Evolutionary conservation across 1,140 invertebrate genomes (phyloP), one percentile per base, ranked within the genome.

Genomic region (Ostrea denselamellosa): DNA sequence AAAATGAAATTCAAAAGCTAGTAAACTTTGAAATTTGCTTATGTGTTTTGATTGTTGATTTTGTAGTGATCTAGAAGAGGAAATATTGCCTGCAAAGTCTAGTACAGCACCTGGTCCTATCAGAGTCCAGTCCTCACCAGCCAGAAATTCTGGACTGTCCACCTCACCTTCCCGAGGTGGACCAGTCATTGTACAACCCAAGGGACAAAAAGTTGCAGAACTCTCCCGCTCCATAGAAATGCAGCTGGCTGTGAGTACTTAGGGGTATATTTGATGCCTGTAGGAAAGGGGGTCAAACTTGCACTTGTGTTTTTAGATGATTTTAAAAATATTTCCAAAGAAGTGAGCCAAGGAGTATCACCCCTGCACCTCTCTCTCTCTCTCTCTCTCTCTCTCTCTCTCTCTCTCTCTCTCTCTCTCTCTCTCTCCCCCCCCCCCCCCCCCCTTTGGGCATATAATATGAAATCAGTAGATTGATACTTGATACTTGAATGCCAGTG

Each of bases 201-300:
- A 91, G 77, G 92, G 92, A 22, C 90, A 90, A 83, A 93, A 91
- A 22, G 92, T 93, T 3, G 89, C 91, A 12, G 86, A 89, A 68
- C 85, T 93, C 19, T 90, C 91, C 17, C 89, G 87, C 54, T 90
- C 90, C 34, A 92, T 92, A 58, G 92, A 93, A 54, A 86, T 82
- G 52, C 92, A 93, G 86, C 84, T 93, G 51, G 88, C 89, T 65
- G 92, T 93, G 86, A 90, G 92, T 90, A 68, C 51, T 52, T 53
- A 44, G 5, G n/a, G 34, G 34, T 44, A 5, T 44, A 44, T 5
- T 44, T 44, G 5, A 44, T 44, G 34, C 34, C 34, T 44, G 34
- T 44, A 44, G 34, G 34, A 44, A 44, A 44, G 5, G 34, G 34
- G 34, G 5, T 44, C 2, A 5, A 5, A 44, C 34, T 44, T 44